Evolutionary conservation across 2,113 vertebrate genomes (phyloP), one percentile per base, ranked within the genome.

Genomic region (Orthochromis indermauri): DNA sequence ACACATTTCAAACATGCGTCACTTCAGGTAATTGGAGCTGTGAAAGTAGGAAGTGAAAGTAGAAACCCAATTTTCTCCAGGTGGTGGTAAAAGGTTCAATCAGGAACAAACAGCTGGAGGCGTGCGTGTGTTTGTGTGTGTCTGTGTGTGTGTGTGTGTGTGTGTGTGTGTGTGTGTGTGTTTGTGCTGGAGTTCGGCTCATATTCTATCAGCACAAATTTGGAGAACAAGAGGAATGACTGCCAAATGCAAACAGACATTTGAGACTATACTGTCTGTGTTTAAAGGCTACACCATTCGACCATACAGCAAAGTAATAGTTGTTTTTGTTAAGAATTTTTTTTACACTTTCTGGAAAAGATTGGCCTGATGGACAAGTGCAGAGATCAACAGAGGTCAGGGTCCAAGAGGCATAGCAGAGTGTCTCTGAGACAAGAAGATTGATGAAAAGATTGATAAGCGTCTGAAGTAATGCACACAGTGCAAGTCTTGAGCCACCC

Each of bases 121-220:
- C 0, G n/a, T 12, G 16, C 0, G 17, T 35, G 55, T 19, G 13
- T 16, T 0, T 45, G 4, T 47, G 12, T 45, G 13, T 45, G 6
- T 7, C 0, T 42, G 8, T 1, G 31, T 7, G 5, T 4, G 31
- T 35, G 14, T 28, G 26, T 16, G 11, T 57, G 14, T 6, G 8
- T 17, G 3, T 10, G 33, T 37, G 3, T 63, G 6, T n/a, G 31
- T 4, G n/a, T 19, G 8, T 1, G 16, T 21, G 31, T n/a, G 21
- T 45, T 1, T 73, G 8, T 73, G 37, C 5, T 73, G n/a, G 37
- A 45, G 40, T 45, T 45, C 21, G 2, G 13, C 21, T 45, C 68
- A 4, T 17, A 45, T 26, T 26, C 37, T 24, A 26, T 73, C 13
- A 73, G 21, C 37, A 45, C 37, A 45, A 6, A 16, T 45, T 26